Base-by-base conservation (phyloP, 2,888 invertebrate species). In the Rhagophthalmus giganteus region DNA sequence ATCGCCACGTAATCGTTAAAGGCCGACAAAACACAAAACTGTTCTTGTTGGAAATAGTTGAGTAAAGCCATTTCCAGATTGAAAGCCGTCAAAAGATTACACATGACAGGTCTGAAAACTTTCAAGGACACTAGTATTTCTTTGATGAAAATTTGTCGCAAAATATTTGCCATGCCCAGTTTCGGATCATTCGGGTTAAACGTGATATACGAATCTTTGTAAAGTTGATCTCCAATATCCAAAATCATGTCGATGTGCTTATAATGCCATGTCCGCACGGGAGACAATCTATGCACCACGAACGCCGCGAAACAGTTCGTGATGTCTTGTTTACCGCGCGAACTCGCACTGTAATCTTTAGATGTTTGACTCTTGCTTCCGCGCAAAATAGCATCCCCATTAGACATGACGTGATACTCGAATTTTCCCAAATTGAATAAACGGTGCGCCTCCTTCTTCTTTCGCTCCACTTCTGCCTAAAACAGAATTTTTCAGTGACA, bases 191-290 rank as follows among this genome's bases (percentile, higher is more conserved):
- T 58, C 0, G 81, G 80, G 5, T 69, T 68, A 69, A 76, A 82
- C 54, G 81, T 78, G 47, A 82, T 72, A 64, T 77, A 81, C 55
- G 81, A 81, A 69, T 82, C 82, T 62, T 81, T 79, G 68, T 81
- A 81, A 1, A 82, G 74, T 66, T 81, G 81, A 61, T 82, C 79
- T 1, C 82, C 82, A 30, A 78, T 74, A 49, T 81, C 79, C 56
- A 82, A 66, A 33, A 82, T 66, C 62, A 77, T 73, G 63, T 82
- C 80, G n/a, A 82, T 72, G 2, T 80, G 80, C 30, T 74, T 68
- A 2, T 71, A 65, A 51, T 76, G 78, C 82, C 82, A 83, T 44
- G 76, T 75, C 34, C 77, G 77, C 1, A 82, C 76, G 24, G 80
- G 76, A 26, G 78, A 74, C 0, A 82, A 74, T 1, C 77, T 73